These are phyloP conservation scores for Dinoponera quadriceps DNA, from an alignment of 1,140 invertebrate species.

Conservation along the genomic window DNA sequence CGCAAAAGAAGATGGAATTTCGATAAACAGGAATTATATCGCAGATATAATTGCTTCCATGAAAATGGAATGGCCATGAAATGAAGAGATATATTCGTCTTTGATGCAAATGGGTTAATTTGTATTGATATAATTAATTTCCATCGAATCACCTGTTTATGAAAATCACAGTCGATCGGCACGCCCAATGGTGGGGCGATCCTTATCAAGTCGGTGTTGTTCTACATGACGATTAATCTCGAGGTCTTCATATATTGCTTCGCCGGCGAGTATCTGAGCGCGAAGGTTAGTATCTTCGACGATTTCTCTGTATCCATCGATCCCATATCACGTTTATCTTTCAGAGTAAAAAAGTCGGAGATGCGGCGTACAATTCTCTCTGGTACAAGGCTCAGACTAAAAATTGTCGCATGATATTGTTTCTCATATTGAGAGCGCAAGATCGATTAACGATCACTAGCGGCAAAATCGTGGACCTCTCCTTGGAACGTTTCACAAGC, in stretches of 20 bases:
- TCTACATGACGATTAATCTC: constrained; percentile 27
- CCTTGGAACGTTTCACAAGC: constrained; percentile 47
- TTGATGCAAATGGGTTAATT: background rate
- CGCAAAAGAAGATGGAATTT: too few relatives aligned
- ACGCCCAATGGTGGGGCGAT: background rate
- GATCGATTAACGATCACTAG: constrained; percentile 36
- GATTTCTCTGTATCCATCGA: background rate
- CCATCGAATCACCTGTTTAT: background rate
- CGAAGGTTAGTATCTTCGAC: constrained; percentile 30
- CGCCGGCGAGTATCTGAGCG: constrained; percentile 56
- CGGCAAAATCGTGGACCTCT: constrained; percentile 50
- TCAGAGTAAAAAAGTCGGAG: constrained; percentile 30
- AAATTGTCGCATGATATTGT: constrained; percentile 6
- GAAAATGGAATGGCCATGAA: too few relatives aligned
- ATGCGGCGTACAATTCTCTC: constrained; percentile 25
- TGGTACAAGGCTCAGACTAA: constrained; percentile 34
- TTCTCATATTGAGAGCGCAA: constrained; percentile 44
- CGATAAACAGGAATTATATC: too few relatives aligned
- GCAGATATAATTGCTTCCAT: too few relatives aligned
- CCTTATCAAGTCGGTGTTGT: constrained; percentile 15
- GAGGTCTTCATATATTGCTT: constrained; percentile 60
- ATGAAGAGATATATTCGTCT: too few relatives aligned
- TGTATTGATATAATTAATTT: background rate
- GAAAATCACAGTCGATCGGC: constrained; percentile 28
- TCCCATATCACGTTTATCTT: background rate